Evolutionary conservation across 2,888 invertebrate species (phyloP), one percentile per base, ranked within the genome.

Genomic region (Urechis unicinctus): DNA sequence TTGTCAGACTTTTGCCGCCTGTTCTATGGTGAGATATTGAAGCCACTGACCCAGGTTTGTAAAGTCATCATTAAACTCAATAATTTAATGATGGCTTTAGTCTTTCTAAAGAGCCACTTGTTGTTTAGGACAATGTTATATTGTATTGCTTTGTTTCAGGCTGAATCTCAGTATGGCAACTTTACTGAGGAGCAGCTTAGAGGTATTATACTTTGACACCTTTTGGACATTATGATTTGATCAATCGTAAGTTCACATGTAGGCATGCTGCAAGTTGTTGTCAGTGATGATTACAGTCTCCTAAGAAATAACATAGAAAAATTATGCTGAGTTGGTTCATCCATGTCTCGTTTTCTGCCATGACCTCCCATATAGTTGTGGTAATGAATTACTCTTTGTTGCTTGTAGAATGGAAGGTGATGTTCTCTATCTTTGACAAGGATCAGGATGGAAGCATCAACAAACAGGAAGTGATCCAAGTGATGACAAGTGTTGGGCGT

Each of bases 381-480:
- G n/a, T n/a, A n/a, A n/a, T n/a, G n/a, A n/a, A n/a, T n/a, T n/a
- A n/a, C n/a, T n/a, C n/a, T n/a, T 36, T n/a, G n/a, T n/a, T n/a
- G n/a, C n/a, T n/a, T 56, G 29, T 52, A 60, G 58, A 55, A 25
- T 29, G 58, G 24, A 55, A 45, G 1, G 52, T 53, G 3, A 53
- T 58, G 44, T 58, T 60, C 41, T 47, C 47, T 22, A 31, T 58
- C 43, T 60, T 61, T 50, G 56, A 56, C 36, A 52, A 50, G 48
- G 62, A 64, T 41, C 53, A 59, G 29, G 63, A 63, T 50, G 61
- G 62, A 13, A 61, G 46, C 48, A 62, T 64, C 4, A 59, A 56
- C 3, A 55, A 57, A 56, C 56, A 56, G 5, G 58, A 60, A 29
- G 58, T 56, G 21, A 24, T 9, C 17, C 4, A n/a, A 4, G n/a